Conservation (phyloP, 2,113 vertebrate genomes). For the Peucedramus taeniatus region DNA sequence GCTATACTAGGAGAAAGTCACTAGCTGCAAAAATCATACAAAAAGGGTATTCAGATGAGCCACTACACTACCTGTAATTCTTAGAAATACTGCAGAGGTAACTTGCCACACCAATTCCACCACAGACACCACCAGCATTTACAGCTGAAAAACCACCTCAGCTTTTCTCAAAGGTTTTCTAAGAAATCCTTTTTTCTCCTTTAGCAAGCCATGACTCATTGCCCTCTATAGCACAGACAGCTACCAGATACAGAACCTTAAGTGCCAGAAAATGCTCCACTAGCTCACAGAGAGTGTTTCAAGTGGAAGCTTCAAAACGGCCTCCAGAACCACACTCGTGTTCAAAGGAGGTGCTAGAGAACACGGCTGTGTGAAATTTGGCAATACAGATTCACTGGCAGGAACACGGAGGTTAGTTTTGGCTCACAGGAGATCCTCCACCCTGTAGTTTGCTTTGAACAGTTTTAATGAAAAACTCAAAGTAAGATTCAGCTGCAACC, state of each 20-base stretch:
- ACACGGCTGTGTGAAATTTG: slow-evolving; percentile 40
- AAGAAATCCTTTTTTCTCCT: slow-evolving; percentile 27
- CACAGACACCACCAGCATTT: slow-evolving; percentile 17
- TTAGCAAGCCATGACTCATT: slow-evolving; percentile 28
- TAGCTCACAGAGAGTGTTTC: slow-evolving; percentile 27
- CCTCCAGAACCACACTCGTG: slow-evolving; percentile 45
- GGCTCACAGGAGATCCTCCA: slow-evolving; percentile 32
- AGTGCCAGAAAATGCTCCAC: slow-evolving; percentile 41
- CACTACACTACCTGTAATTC: not conserved
- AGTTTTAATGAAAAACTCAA: slow-evolving; percentile 38
- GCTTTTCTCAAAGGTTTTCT: slow-evolving; percentile 38
- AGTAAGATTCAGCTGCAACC: not conserved
- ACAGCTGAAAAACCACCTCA: not conserved
- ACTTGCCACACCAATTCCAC: not conserved
- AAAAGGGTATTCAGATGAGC: not conserved
- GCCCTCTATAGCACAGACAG: slow-evolving; percentile 41
- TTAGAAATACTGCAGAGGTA: slow-evolving; percentile 18
- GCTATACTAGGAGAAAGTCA: not conserved
- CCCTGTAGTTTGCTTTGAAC: slow-evolving; percentile 45
- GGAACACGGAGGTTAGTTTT: slow-evolving; percentile 50
- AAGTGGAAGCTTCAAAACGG: slow-evolving; percentile 37
- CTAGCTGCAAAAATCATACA: not conserved
- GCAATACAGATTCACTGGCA: slow-evolving; percentile 18
- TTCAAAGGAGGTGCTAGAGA: slow-evolving; percentile 60
- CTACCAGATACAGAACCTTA: slow-evolving; percentile 23